Evolutionary conservation across 2,888 invertebrate species (phyloP).

Genomic region (Agonum fuliginosum): DNA sequence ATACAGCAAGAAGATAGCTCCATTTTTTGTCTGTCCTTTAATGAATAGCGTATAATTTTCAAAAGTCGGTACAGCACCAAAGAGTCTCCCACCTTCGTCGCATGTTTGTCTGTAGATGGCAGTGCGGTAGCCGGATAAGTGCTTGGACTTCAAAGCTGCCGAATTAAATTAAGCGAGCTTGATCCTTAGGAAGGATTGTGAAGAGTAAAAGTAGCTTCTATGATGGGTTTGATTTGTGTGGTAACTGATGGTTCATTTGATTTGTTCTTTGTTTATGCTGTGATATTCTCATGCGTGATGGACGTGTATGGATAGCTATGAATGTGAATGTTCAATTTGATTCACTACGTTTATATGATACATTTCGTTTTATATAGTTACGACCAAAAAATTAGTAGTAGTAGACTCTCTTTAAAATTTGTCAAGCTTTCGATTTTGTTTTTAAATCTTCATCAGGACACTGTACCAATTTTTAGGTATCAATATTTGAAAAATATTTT

Average conservation of each 20-base stretch:
- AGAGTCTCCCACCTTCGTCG: constrained; percentile 8
- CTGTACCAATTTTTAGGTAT: too few relatives aligned
- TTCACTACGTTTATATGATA: constrained; percentile 15
- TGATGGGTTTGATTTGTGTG: background rate
- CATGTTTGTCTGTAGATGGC: constrained; percentile 5
- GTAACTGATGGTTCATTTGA: constrained; percentile 34
- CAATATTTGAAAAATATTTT: too few relatives aligned
- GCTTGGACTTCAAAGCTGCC: constrained; percentile 33
- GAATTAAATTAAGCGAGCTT: constrained; percentile 42
- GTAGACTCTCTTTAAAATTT: too few relatives aligned
- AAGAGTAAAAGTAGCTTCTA: constrained; percentile 14
- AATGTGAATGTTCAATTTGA: background rate
- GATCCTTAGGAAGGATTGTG: constrained; percentile 9
- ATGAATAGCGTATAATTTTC: constrained; percentile 66
- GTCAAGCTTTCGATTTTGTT: too few relatives aligned
- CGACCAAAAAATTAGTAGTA: too few relatives aligned
- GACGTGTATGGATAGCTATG: constrained; percentile 12
- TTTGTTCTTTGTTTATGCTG: constrained; percentile 15
- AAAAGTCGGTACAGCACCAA: constrained; percentile 61
- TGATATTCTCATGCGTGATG: constrained; percentile 13
- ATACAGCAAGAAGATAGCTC: constrained; percentile 9
- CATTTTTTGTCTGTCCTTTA: constrained; percentile 38
- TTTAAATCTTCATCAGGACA: too few relatives aligned
- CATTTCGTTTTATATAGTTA: too few relatives aligned
- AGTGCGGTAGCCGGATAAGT: constrained; percentile 33